These are phyloP conservation scores for Pelecanus crispus DNA, from an alignment of 2,113 vertebrate species.

Conservation along the genomic window DNA sequence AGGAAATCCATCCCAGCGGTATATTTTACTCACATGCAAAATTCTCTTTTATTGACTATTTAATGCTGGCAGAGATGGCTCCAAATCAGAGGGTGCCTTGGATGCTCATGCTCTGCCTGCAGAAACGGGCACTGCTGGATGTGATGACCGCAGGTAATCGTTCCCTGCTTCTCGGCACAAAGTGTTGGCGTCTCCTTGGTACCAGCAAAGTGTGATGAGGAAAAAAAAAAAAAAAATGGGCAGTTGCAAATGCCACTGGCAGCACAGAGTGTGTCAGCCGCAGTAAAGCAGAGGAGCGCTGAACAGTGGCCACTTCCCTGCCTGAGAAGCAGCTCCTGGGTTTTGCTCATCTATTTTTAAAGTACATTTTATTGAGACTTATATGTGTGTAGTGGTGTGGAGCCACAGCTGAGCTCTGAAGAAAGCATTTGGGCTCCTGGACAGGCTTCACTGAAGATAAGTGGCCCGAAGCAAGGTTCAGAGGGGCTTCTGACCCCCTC, in stretches of 20 bases:
- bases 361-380: neutral
- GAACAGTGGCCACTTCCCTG: neutral
- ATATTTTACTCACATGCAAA: neutral
- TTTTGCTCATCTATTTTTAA: neutral
- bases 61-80: neutral
- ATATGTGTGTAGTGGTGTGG: neutral
- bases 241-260: accelerated
- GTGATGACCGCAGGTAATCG: neutral
- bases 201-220: neutral
- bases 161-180: neutral
- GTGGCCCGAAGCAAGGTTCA: neutral
- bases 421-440: neutral
- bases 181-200: accelerated
- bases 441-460: neutral
- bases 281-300: neutral
- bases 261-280: neutral
- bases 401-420: neutral
- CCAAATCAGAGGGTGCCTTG: neutral
- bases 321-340: neutral
- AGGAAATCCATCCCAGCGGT: accelerated
- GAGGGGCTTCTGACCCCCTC: neutral
- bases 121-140: neutral
- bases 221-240: neutral
- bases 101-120: neutral
- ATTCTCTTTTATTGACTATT: neutral